Evolutionary conservation across 1,140 invertebrate genomes (phyloP), one percentile per base, ranked within the genome.

Genomic region (Ditylenchus dipsaci): DNA sequence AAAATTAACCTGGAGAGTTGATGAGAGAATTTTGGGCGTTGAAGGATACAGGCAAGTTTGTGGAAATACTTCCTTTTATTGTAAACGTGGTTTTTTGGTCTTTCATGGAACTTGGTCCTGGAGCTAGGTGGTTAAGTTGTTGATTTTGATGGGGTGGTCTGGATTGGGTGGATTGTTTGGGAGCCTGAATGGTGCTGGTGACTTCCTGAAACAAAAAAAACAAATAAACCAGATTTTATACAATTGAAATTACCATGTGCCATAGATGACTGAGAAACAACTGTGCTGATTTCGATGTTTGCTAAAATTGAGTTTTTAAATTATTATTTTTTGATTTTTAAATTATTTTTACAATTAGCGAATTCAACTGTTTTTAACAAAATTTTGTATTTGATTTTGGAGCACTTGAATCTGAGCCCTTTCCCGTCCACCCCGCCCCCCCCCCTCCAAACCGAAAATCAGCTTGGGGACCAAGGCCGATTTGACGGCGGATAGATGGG

Each of bases 211-310:
- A 68, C n/a, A n/a, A n/a, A n/a, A n/a, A 45, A 45, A 45, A 19
- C 9, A 58, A 68, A 38, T 27, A 30, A 45, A 13, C 17, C 30
- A 66, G 66, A 67, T 19, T 15, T 11, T 42, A 42, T 15, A 63
- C 65, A 7, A 5, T 23, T 23, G 17, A 23, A 65, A 29, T 17
- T 69, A 75, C 69, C 33, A 69, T 71, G 69, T 19, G 69, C 19
- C n/a, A 42, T 17, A n/a, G 68, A 60, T 5, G 74, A 53, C 3
- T 77, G 64, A 11, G 73, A 75, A n/a, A 75, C 73, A 7, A 75
- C 65, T 23, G 73, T 75, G 23, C 76, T 78, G 33, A 75, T 75
- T 66, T 75, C 73, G 30, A 75, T 75, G 30, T 75, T 75, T 43
- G 73, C 73, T 77, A 43, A 26, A 74, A 38, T 38, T 38, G 33